phyloP scores from a whole-genome alignment of 1,140 invertebrate species.

The Aphis craccivora region DNA sequence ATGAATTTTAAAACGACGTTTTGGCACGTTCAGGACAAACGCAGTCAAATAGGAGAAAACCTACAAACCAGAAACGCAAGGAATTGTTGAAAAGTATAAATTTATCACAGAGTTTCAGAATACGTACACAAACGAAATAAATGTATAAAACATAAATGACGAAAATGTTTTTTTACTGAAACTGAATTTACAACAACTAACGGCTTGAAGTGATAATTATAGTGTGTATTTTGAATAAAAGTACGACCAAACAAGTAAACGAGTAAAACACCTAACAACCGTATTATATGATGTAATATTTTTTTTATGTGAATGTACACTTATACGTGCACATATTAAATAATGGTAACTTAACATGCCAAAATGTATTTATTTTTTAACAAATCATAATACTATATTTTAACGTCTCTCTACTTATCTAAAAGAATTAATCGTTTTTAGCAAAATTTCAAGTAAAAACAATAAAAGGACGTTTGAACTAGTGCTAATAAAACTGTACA shows the following conservation, averaged over 20 bases:
- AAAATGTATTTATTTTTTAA: not conserved
- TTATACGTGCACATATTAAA: not conserved
- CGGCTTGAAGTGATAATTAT: not conserved
- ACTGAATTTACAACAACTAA: not conserved
- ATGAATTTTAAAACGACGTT: constrained; percentile 4
- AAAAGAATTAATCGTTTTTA: not conserved
- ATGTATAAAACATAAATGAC: not conserved
- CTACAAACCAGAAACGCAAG: not conserved
- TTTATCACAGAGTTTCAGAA: not conserved
- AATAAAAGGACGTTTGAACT: not conserved
- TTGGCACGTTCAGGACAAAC: not conserved
- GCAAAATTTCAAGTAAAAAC: not conserved
- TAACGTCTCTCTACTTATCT: not conserved
- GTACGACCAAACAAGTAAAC: not conserved
- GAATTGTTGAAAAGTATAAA: not conserved
- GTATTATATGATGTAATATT: not conserved
- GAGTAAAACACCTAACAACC: not conserved
- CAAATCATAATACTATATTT: not conserved
- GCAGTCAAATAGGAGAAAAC: not conserved
- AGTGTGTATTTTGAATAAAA: not conserved
- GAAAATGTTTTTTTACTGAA: not conserved
- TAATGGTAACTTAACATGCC: not conserved
- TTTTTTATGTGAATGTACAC: not conserved
- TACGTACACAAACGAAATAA: not conserved
- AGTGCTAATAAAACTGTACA: not conserved